Base-by-base conservation (phyloP, 2,113 vertebrate species). In the Tragelaphus buxtoni region DNA sequence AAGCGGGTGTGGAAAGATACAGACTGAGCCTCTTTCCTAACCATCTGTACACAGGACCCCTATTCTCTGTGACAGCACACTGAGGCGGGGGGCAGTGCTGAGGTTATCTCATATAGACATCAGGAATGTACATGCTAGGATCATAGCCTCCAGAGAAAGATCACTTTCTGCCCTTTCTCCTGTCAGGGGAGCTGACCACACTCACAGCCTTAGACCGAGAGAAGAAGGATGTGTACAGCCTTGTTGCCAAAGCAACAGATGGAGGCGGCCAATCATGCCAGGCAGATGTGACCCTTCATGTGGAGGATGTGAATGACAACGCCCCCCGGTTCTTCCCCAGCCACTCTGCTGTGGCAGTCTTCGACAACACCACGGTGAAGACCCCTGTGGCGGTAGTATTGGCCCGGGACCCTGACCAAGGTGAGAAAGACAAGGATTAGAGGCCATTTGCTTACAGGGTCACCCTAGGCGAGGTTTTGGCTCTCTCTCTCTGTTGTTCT, bases 291-390 rank as follows among this genome's bases (percentile, higher is more conserved):
- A 98, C 94, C 0, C 96, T 99, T 49, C 97, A 98, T 3, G 35
- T 99, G 61, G 99, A 99, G 97, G 99, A 99, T 95, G 99, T 99
- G 13, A 99, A 99, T 0, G 99, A 99, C 98, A 99, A 99, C 0
- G 98, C 99, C 0, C 99, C 99, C 0, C 98, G 30, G 35, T 99
- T 99, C 99, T 99, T 99, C 95, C 99, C 99, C 83, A 98, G 98
- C 51, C 99, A 99, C 98, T 99, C 99, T 7, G 96, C 99, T 0
- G 99, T 99, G 97, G 99, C 99, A 0, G 98, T 99, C 95, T 99
- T 99, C 7, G 99, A 99, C 98, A 99, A 99, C 99, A 99, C 99
- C 42, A 99, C 99, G 0, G 98, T 99, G 55, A 99, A 99, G 93
- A 99, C 99, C 0, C 99, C 99, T 0, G 97, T 99, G 7, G 99